These are phyloP conservation scores for Cygnus olor DNA, from an alignment of 2,797 vertebrate genomes.

Conservation along the genomic window DNA sequence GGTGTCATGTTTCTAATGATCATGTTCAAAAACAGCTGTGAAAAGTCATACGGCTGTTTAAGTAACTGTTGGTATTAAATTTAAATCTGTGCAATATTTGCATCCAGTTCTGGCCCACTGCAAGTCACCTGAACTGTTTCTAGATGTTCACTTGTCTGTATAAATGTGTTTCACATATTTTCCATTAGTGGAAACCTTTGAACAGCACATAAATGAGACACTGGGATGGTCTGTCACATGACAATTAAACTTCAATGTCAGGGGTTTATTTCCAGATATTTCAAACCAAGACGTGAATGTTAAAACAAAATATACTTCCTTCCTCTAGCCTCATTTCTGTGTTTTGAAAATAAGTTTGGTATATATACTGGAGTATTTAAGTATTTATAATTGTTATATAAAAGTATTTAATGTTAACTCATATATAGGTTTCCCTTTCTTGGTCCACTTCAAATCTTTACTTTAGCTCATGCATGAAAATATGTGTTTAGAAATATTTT, in stretches of 20 bases:
- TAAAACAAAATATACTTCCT: background rate
- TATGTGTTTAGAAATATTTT: background rate
- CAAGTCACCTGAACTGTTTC: background rate
- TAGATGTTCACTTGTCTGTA: background rate
- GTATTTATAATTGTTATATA: background rate
- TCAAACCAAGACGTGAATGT: background rate
- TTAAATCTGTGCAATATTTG: background rate
- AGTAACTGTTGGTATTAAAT: background rate
- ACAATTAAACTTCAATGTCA: background rate
- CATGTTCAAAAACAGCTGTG: background rate
- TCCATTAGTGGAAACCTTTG: background rate
- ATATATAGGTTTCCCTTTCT: accelerated
- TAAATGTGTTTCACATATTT: background rate
- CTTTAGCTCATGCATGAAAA: background rate
- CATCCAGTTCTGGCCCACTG: background rate
- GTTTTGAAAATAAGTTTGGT: background rate
- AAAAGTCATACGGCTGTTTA: background rate
- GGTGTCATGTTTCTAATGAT: background rate
- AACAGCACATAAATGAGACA: background rate
- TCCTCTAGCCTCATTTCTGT: background rate
- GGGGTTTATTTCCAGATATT: background rate
- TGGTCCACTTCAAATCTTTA: background rate
- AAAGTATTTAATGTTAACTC: background rate
- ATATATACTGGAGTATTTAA: background rate
- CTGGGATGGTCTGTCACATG: background rate